phyloP scores from a whole-genome alignment of 2,888 invertebrate genomes.

The Hydriomena furcata region DNA sequence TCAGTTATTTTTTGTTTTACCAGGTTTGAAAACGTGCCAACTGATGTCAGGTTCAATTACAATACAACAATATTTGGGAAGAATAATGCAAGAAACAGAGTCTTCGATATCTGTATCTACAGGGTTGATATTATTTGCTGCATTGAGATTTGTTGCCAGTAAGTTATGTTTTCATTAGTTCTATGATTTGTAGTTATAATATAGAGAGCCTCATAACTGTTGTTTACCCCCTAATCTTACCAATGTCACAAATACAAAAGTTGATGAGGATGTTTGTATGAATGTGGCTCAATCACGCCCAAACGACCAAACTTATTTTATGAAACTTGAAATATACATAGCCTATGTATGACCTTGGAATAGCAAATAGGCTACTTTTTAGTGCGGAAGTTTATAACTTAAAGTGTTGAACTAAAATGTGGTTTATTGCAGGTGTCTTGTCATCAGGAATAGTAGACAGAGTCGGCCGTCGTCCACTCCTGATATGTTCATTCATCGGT shows the following conservation, averaged over 20 bases:
- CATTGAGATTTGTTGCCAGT: conserved; percentile 55
- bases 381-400: too few relatives aligned
- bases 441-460: conserved; percentile 57
- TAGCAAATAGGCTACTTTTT: too few relatives aligned
- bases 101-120: conserved; percentile 44
- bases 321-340: too few relatives aligned
- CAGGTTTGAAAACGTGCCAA: conserved; percentile 57
- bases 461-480: conserved; percentile 70
- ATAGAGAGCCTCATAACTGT: too few relatives aligned
- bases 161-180: conserved; percentile 32
- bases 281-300: too few relatives aligned
- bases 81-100: conserved; percentile 56
- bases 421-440: conserved; percentile 54
- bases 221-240: too few relatives aligned
- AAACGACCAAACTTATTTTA: too few relatives aligned
- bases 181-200: too few relatives aligned
- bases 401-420: too few relatives aligned
- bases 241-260: too few relatives aligned
- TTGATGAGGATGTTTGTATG: too few relatives aligned
- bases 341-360: too few relatives aligned
- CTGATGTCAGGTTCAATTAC: conserved; percentile 54
- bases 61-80: conserved; percentile 57
- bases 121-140: conserved; percentile 55
- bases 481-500: conserved; percentile 63
- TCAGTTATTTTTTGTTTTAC: conserved; percentile 24